Percentiles rank a stretch among this genome's conserved stretches.
These are phyloP conservation scores for Sylvicola cinctus DNA, from an alignment of 2,888 invertebrate species.

Conservation along the genomic window DNA sequence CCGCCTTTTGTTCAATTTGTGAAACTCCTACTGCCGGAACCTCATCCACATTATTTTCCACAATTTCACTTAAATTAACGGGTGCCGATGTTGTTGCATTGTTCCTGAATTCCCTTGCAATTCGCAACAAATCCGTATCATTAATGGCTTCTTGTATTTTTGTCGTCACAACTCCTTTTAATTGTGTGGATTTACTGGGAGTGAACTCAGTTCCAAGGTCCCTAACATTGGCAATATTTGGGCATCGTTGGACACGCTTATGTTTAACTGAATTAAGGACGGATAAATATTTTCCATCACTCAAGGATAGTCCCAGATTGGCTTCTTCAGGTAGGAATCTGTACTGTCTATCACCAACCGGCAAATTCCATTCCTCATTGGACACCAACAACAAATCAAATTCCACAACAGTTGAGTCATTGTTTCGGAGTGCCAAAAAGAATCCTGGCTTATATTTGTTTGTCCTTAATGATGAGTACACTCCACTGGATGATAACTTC, in stretches of 20 bases:
- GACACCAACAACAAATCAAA: conserved; percentile 16
- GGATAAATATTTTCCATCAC: conserved; percentile 18
- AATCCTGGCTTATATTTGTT: conserved; percentile 14
- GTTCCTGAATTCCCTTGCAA: no score
- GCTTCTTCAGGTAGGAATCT: conserved; percentile 11
- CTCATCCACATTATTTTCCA: no score
- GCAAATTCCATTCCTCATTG: conserved; percentile 9
- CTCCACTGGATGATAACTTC: conserved; percentile 13
- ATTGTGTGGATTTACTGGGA: no score
- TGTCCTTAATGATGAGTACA: conserved; percentile 1
- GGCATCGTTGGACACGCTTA: background rate
- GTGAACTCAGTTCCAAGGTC: no score
- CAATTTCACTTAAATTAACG: no score
- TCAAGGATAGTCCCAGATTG: conserved; percentile 17
- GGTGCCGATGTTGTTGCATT: no score
- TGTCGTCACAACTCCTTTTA: no score
- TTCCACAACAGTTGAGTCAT: conserved; percentile 13
- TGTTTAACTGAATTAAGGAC: conserved; percentile 10
- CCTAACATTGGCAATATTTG: background rate
- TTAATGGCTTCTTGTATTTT: no score
- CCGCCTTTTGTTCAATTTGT: no score
- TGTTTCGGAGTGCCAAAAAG: conserved; percentile 18
- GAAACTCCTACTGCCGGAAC: no score
- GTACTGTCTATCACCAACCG: conserved; percentile 7
- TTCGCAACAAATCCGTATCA: no score